Evolutionary conservation across 2,888 invertebrate species (phyloP), one percentile per base, ranked within the genome.

Genomic region (Limnephilus marmoratus): DNA sequence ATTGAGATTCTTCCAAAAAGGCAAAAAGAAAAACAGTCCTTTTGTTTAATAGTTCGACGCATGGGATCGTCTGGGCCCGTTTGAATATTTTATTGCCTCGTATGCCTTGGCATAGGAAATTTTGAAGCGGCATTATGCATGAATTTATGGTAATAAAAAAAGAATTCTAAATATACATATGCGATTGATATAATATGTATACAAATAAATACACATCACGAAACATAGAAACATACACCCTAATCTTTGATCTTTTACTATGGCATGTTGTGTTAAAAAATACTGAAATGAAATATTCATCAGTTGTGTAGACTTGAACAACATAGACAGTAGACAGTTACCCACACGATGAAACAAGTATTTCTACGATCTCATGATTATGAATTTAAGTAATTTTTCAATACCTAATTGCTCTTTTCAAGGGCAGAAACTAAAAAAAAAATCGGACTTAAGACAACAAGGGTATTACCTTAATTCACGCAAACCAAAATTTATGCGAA

Each of bases 71-170:
- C 41, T 68, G 68, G 68, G 68, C 24, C n/a, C n/a, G 81, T 90
- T 81, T 80, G 90, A 81, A 90, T 90, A 81, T 90, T 90, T 90
- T 90, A 81, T 90, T 81, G 68, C 68, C 68, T 68, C 68, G 37
- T 49, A 34, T 68, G 45, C 81, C n/a, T n/a, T 41, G n/a, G 85
- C 13, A 85, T 45, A 86, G 13, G 24, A 49, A 49, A 45, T 45
- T 86, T 45, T 15, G 86, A 86, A 45, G 86, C 18, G 45, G n/a
- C 90, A 90, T 90, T 81, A 90, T 41, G 34, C 34, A 81, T 90
- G 81, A 12, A 90, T 41, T 82, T 41, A 90, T 81, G 81, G 68
- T 81, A 81, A 81, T 90, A 41, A 12, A 41, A 81, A 41, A 45
- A n/a, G 29, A 68, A 86, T 83, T 34, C 24, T 11, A 37, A 83